Conservation (phyloP, 2,113 vertebrate species). For the Burhinus bistriatus region DNA sequence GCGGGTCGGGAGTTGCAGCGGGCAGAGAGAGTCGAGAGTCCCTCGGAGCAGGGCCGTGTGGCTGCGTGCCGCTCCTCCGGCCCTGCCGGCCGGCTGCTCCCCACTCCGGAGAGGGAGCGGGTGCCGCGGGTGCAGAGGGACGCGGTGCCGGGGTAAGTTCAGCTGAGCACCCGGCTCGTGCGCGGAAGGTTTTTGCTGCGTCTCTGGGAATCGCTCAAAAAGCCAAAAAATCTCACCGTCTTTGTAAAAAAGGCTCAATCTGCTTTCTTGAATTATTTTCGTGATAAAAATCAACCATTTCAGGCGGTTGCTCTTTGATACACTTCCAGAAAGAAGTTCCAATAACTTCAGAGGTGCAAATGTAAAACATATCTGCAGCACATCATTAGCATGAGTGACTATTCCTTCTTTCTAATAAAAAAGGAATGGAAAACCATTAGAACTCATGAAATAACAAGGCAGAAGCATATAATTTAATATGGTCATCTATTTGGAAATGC, state of each 20-base stretch:
- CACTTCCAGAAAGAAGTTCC: background rate
- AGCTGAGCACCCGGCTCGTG: background rate
- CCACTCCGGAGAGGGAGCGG: background rate
- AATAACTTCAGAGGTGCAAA: background rate
- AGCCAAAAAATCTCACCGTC: background rate
- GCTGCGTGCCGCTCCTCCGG: no score
- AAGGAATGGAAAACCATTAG: background rate
- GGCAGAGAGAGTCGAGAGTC: background rate
- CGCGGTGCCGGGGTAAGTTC: background rate
- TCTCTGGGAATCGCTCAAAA: background rate
- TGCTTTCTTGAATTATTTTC: background rate
- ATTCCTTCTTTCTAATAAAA: background rate
- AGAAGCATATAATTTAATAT: slow-evolving; percentile 1
- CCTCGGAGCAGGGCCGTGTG: background rate
- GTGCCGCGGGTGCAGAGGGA: background rate
- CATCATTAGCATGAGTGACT: background rate
- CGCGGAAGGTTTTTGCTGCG: background rate
- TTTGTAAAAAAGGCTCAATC: background rate
- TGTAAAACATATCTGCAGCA: background rate
- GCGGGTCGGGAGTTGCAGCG: no score
- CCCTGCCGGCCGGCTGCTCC: no score
- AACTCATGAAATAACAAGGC: slow-evolving; percentile 2
- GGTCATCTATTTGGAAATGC: slow-evolving; percentile 16
- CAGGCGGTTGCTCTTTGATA: background rate
- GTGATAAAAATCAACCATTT: background rate